phyloP scores from a whole-genome alignment of 2,797 vertebrate species.

The Peromyscus aztecus region DNA sequence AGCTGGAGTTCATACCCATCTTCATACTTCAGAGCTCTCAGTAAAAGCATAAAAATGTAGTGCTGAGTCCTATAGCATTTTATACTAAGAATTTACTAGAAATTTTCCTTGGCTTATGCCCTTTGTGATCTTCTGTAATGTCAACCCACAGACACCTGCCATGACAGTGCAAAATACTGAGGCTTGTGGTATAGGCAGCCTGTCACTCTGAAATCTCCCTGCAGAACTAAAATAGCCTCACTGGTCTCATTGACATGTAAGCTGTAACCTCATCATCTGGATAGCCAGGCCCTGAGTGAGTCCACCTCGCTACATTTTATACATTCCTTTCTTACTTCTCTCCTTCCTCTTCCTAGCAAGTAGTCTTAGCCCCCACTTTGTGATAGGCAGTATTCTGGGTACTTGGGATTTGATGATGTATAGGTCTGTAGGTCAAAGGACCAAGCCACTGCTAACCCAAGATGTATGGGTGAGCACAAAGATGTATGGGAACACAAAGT shows the following conservation, averaged over 20 bases:
- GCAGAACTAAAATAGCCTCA: neutral
- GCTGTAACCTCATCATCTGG: neutral
- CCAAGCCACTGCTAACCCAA: neutral
- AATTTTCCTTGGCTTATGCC: neutral
- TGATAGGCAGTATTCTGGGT: neutral
- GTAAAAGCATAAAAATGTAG: slow-evolving; percentile 11
- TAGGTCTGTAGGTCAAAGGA: neutral
- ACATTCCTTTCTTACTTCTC: neutral
- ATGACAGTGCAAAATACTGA: neutral
- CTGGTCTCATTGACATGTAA: neutral
- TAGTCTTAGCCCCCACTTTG: neutral
- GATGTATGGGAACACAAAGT: neutral
- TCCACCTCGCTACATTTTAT: neutral
- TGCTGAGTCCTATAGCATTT: neutral
- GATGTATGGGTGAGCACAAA: neutral
- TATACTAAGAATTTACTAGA: slow-evolving; percentile 11
- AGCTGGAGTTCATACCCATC: neutral
- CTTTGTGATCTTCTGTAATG: neutral
- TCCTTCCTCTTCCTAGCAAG: neutral
- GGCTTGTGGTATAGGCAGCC: slow-evolving; percentile 17
- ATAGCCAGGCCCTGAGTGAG: neutral
- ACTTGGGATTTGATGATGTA: neutral
- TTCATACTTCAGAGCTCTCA: slow-evolving; percentile 1
- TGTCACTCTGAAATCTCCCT: slow-evolving; percentile 45
- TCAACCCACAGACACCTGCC: neutral